A percentile compares a stretch with the other conserved stretches of the same genome.
Evolutionary conservation across 2,888 invertebrate genomes (phyloP).

Genomic region (Ornithoptera alexandrae): DNA sequence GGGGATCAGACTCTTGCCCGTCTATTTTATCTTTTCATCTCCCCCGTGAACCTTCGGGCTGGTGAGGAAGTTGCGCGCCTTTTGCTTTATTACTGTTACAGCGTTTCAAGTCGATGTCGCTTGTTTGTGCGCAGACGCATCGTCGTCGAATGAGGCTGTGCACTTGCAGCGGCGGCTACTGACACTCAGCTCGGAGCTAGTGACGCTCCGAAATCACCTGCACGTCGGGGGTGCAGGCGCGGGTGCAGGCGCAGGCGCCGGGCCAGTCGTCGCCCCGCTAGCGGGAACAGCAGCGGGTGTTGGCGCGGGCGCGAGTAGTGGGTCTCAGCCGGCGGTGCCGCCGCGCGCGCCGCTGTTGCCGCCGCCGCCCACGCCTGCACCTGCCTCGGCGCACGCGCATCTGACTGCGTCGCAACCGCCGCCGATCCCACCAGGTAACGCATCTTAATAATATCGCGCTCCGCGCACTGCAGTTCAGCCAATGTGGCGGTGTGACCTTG

Average conservation of each 20-base stretch:
- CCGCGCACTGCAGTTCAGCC: no score
- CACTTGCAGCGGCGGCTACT: slow-evolving; percentile 94
- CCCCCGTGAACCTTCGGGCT: no score
- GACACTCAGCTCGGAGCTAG: slow-evolving; percentile 94
- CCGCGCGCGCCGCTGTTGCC: slow-evolving; percentile 45
- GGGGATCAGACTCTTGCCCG: no score
- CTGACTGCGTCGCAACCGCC: slow-evolving; percentile 57
- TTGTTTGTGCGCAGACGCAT: slow-evolving; percentile 85
- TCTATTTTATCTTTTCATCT: no score
- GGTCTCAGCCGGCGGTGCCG: slow-evolving; percentile 35
- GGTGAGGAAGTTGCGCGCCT: no score
- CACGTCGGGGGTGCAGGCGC: slow-evolving; percentile 82
- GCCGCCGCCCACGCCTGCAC: slow-evolving; percentile 51
- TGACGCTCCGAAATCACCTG: slow-evolving; percentile 92
- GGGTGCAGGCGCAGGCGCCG: slow-evolving; percentile 41
- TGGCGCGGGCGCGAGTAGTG: slow-evolving; percentile 11
- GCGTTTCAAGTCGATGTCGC: no score
- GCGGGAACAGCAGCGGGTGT: slow-evolving; percentile 28
- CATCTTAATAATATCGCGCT: not conserved
- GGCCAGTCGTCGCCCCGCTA: slow-evolving; percentile 35
- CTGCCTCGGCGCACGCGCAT: slow-evolving; percentile 59
- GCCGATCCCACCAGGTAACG: slow-evolving; percentile 55
- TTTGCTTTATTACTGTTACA: no score
- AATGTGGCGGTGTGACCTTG: no score
- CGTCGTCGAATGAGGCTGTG: slow-evolving; percentile 96